Base-by-base conservation (phyloP, 2,113 vertebrate species). In the Xiphias gladius region DNA sequence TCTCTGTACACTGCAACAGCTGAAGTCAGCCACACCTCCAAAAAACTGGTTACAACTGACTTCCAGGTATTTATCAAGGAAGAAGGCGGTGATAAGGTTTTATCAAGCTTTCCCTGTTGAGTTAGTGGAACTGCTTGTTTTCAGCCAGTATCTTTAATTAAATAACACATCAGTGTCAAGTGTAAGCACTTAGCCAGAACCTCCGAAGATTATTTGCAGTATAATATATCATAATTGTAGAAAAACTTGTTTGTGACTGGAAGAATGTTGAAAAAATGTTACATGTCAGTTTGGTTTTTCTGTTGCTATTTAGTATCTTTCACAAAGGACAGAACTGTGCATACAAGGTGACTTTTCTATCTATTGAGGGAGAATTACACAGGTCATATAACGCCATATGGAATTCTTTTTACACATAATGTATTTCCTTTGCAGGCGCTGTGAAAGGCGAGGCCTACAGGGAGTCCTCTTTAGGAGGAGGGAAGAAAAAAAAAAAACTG, bases 371-470 rank as follows among this genome's bases (percentile, higher is more conserved):
- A 82, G 93, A 94, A 94, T 95, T 94, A 94, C 92, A 92, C 90
- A 93, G 92, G 95, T 95, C 89, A 71, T 92, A 93, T 95, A 92
- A 94, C 94, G 93, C 93, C 94, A 95, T 94, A 93, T 94, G 94
- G 94, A 95, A 95, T 94, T 95, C 89, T 94, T 94, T 95, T 95
- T 93, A 93, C 94, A 96, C 94, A 94, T 94, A 94, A 94, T 93
- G 88, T 93, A 93, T 95, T 94, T 95, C 94, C 94, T 95, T 91
- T 93, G 90, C 93, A 93, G 87, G 90, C 89, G 30, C 92, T 92
- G 89, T 91, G 92, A 95, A 93, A 94, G 92, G 87, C 88, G 66
- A 88, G 86, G 88, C 85, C 94, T 92, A 92, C 93, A 92, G 94
- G 94, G 93, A 95, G 91, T 88, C 92, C 76, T 93, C 94, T 94